Evolutionary conservation across 2,113 vertebrate genomes (phyloP).

Genomic region (Paramormyrops kingsleyae): DNA sequence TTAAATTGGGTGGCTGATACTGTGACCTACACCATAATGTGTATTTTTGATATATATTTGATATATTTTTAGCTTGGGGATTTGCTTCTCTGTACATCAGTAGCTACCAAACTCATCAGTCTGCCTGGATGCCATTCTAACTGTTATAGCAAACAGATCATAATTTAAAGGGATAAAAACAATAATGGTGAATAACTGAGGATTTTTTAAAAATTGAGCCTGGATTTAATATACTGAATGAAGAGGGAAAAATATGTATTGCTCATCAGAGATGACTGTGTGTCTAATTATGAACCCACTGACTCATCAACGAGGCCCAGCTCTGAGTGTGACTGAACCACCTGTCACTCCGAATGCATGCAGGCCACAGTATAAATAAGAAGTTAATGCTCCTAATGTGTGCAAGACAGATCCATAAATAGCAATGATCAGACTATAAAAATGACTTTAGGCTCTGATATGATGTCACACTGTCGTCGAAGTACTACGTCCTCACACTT

Average conservation of each 20-base stretch:
- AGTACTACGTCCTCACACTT: neutral
- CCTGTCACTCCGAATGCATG: neutral
- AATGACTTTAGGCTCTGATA: neutral
- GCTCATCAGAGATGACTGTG: neutral
- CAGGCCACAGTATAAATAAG: neutral
- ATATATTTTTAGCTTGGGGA: neutral
- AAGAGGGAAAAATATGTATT: neutral
- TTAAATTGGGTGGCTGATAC: neutral
- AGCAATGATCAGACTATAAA: neutral
- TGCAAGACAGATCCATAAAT: neutral
- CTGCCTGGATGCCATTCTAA: neutral
- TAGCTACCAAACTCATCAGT: neutral
- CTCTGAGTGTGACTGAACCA: neutral
- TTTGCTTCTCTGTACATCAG: neutral
- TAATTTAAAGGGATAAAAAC: neutral
- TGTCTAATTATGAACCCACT: slow-evolving; percentile 11
- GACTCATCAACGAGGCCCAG: neutral
- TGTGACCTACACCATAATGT: neutral
- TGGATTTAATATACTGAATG: neutral
- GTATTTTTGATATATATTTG: neutral
- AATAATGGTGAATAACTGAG: neutral
- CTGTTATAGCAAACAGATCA: neutral
- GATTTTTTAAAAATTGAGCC: neutral
- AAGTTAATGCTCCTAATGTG: neutral
- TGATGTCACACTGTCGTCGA: neutral